Conservation (phyloP, 2,888 invertebrate genomes). For the Scaptomyza reducta region DNA sequence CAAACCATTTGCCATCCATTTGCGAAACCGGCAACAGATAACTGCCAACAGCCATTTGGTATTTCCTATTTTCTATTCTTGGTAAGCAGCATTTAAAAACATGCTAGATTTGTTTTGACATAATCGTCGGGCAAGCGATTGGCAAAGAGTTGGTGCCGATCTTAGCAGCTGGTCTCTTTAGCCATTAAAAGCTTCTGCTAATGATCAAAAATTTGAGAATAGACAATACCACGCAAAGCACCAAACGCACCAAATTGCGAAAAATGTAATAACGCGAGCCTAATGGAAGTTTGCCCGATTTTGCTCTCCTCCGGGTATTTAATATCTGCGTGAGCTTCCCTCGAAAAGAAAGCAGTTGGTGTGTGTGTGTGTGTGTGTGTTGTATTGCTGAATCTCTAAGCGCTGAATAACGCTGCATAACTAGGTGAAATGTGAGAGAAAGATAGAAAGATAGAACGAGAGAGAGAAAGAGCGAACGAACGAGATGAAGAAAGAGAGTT, state of each 20-base stretch:
- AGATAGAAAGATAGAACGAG: constrained; percentile 1
- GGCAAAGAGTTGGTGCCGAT: constrained; percentile 16
- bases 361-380: constrained; percentile 13
- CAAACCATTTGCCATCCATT: neutral
- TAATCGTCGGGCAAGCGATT: constrained; percentile 37
- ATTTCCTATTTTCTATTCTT: constrained; percentile 27
- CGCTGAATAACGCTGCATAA: constrained; percentile 48
- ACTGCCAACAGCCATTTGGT: neutral
- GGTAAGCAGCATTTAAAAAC: constrained; percentile 8
- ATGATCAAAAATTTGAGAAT: constrained; percentile 54
- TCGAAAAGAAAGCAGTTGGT: constrained; percentile 45
- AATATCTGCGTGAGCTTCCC: constrained; percentile 14
- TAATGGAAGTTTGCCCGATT: constrained; percentile 52
- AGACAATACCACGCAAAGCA: constrained; percentile 24
- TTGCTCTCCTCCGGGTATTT: constrained; percentile 11
- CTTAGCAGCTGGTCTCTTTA: constrained; percentile 37
- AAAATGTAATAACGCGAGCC: constrained; percentile 68
- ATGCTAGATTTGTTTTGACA: constrained; percentile 33
- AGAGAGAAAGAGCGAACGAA: constrained; percentile 2
- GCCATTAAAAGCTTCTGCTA: constrained; percentile 41
- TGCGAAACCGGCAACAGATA: neutral
- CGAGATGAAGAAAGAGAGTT: constrained; percentile 19
- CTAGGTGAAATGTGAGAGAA: constrained; percentile 50
- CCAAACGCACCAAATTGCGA: constrained; percentile 57
- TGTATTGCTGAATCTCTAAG: constrained; percentile 36